These are phyloP conservation scores for Pseudoatta argentina DNA, from an alignment of 1,140 invertebrate genomes.

Conservation along the genomic window DNA sequence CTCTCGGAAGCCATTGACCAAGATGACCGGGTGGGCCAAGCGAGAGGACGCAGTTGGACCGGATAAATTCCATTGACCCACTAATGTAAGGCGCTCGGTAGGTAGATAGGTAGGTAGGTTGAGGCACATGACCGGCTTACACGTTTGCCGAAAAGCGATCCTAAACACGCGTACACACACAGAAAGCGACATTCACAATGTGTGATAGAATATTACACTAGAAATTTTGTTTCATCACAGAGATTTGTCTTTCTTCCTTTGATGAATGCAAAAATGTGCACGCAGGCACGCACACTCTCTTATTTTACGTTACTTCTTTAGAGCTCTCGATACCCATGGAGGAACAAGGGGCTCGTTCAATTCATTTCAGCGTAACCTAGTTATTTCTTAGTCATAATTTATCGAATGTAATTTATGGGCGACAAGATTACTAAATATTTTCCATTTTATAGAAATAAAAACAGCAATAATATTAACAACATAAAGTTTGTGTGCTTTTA, in stretches of 20 bases:
- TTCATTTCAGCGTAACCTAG: slow-evolving; percentile 62
- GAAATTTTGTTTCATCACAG: slow-evolving; percentile 6
- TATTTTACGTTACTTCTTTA: slow-evolving; percentile 43
- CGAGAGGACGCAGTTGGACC: slow-evolving; percentile 65
- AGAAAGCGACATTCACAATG: background rate
- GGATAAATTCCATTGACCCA: slow-evolving; percentile 85
- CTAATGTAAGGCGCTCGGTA: slow-evolving; percentile 75
- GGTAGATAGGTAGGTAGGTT: slow-evolving; percentile 73
- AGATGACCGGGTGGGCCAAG: slow-evolving; percentile 67
- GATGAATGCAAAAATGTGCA: slow-evolving; percentile 27
- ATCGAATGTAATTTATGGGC: background rate
- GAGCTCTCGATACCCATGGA: slow-evolving; percentile 68
- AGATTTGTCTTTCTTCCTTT: slow-evolving; percentile 1
- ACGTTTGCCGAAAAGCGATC: slow-evolving; percentile 76
- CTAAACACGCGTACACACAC: background rate
- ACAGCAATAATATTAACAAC: background rate
- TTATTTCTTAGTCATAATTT: slow-evolving; percentile 53
- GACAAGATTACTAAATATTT: background rate
- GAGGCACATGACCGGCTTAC: slow-evolving; percentile 76
- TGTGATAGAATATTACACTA: slow-evolving; percentile 29
- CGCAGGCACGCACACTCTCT: background rate
- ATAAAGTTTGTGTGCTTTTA: background rate
- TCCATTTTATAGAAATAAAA: slow-evolving; percentile 17
- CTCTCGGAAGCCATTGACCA: background rate
- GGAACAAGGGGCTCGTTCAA: slow-evolving; percentile 63